A percentile compares a stretch with the other conserved stretches of the same genome.
These are phyloP conservation scores for Cliona cf. orientalis DNA, from an alignment of 37 sponge, comb jelly and placozoan genomes.

Conservation along the genomic window DNA sequence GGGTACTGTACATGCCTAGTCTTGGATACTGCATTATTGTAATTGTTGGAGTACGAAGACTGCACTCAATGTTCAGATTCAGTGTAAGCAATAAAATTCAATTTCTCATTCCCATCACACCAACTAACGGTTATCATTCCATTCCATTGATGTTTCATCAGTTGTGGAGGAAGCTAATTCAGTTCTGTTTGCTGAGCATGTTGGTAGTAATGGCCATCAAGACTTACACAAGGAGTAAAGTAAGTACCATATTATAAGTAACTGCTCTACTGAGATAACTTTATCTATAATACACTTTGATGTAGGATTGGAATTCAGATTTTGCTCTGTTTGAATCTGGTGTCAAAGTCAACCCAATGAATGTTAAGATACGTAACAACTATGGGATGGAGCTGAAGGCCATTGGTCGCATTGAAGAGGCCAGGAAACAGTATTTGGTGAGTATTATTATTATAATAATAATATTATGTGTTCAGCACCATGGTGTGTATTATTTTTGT, in stretches of 20 bases:
- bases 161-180: not conserved
- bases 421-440: constrained; percentile 62
- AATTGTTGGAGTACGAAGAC: constrained; percentile 51
- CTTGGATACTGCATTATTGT: constrained; percentile 82
- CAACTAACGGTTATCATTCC: not conserved
- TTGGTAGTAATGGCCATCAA: constrained; percentile 55
- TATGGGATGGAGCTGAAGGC: constrained; percentile 87
- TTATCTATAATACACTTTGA: not conserved
- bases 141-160: not conserved
- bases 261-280: not conserved
- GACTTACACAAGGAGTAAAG: constrained; percentile 63
- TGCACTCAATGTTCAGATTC: not conserved
- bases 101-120: too few species aligned
- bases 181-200: not conserved
- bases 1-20: constrained; percentile 89
- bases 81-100: constrained; percentile 17
- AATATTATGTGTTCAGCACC: too few species aligned
- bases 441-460: too few species aligned
- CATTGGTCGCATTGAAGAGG: constrained; percentile 53
- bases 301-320: constrained; percentile 87
- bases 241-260: not conserved
- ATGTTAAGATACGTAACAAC: constrained; percentile 90
- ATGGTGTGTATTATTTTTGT: too few species aligned
- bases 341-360: constrained; percentile 69
- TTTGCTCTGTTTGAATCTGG: constrained; percentile 79